These are phyloP conservation scores for Auanema sp. DNA, from an alignment of 2,888 invertebrate genomes.

Conservation along the genomic window DNA sequence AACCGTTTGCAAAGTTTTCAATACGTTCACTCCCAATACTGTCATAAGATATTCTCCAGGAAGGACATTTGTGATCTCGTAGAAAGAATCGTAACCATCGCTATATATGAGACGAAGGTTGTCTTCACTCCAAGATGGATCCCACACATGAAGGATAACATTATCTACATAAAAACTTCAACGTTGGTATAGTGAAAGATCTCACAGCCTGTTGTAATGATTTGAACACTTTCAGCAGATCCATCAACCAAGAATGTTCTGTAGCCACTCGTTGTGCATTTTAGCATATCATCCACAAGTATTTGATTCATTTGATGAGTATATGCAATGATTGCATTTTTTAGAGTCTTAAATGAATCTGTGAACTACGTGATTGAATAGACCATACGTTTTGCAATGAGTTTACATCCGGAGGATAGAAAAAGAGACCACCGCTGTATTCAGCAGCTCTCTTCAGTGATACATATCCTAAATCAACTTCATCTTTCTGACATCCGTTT, in stretches of 20 bases:
- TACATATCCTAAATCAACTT: conserved; percentile 37
- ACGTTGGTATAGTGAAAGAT: no score
- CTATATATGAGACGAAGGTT: conserved; percentile 19
- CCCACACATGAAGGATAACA: conserved; percentile 36
- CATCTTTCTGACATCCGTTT: conserved; percentile 32
- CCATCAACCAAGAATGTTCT: conserved; percentile 48
- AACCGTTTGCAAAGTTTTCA: no score
- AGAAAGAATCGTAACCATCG: conserved; percentile 23
- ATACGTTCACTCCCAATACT: conserved; percentile 22
- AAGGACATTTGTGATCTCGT: conserved; percentile 25
- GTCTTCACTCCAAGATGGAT: conserved; percentile 39
- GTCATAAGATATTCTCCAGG: conserved; percentile 43
- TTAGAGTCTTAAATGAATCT: conserved; percentile 5
- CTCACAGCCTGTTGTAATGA: conserved; percentile 46
- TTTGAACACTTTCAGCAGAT: conserved; percentile 35
- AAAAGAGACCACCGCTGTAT: conserved; percentile 42
- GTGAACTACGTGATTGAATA: no score
- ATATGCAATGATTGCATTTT: conserved; percentile 28
- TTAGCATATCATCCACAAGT: conserved; percentile 31
- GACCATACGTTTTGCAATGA: not conserved
- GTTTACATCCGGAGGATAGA: conserved; percentile 15
- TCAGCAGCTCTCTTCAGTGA: conserved; percentile 33
- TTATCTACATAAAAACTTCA: no score
- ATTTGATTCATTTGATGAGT: conserved; percentile 45
- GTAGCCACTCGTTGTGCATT: conserved; percentile 22